Conservation (phyloP, 2,797 vertebrate genomes). For the Coilia nasus region DNA sequence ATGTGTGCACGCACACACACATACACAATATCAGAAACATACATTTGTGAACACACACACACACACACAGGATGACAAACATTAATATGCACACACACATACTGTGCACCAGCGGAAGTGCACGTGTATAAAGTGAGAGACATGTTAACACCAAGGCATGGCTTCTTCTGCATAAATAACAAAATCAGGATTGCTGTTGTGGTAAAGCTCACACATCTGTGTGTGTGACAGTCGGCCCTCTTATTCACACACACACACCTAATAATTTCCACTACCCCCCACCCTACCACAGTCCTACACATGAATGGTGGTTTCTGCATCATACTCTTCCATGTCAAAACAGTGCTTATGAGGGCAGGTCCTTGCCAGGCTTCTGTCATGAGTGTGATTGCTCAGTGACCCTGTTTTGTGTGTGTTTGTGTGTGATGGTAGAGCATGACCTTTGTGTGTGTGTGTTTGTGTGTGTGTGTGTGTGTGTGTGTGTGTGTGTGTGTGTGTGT, state of each 20-base stretch:
- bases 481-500: conserved; percentile 6
- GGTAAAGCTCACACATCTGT: neutral
- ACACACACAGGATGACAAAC: conserved; percentile 26
- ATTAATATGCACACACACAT: neutral
- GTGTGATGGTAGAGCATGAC: neutral
- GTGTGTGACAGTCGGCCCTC: neutral
- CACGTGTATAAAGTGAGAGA: neutral
- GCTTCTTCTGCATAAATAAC: neutral
- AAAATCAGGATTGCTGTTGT: neutral
- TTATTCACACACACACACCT: conserved; percentile 27
- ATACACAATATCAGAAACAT: neutral
- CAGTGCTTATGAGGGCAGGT: neutral
- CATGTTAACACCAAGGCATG: neutral
- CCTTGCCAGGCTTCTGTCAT: neutral
- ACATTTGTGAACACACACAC: neutral
- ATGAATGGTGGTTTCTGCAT: neutral
- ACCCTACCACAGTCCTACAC: neutral
- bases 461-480: conserved; percentile 24
- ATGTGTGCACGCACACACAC: neutral
- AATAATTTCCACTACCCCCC: too few relatives aligned
- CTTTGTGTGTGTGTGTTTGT: neutral
- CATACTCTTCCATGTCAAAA: conserved; percentile 59
- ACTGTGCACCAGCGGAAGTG: neutral
- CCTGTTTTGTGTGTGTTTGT: neutral
- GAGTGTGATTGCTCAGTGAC: neutral